Base-by-base conservation (phyloP, 2,888 invertebrate species). In the Athalia rosae region DNA sequence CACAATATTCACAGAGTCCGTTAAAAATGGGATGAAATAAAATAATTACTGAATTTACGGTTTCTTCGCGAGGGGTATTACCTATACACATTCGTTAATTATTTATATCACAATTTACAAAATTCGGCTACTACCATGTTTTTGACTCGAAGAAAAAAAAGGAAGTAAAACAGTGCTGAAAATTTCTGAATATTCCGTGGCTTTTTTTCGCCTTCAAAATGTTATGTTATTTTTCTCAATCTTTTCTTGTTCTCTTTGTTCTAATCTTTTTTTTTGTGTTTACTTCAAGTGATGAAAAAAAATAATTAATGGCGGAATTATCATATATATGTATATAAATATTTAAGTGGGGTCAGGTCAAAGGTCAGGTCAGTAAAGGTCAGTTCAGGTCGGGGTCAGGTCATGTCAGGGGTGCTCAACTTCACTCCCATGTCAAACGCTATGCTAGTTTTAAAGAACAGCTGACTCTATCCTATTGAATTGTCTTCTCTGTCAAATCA, bases 71-170 rank as follows among this genome's bases (percentile, higher is more conserved):
- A 45, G 76, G 74, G 79, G 78, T 64, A 64, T 78, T 85, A 83
- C 82, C 86, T 89, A 88, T 88, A 89, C 89, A 88, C 86, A 88
- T 86, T 87, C 84, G 85, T 85, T 85, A 85, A 87, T 88, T 88
- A 89, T 87, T 88, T 89, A 89, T 89, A 89, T 89, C 89, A 89
- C 88, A 89, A 89, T 89, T 89, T 89, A 89, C 89, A 89, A 89
- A 89, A 88, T 86, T 88, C 82, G 77, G 47, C 61, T 61, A 67
- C 59, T 66, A 50, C 9, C n/a, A 82, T 83, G 85, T 82, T 80
- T 82, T 67, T 80, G 76, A 50, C 53, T 28, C 4, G 7, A 71
- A 28, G 78, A 69, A 50, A 64, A 41, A 61, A 41, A 62, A 59
- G 58, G 28, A 15, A 56, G 56, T 78, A 79, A 77, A 59, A 77